Percentiles rank a stretch among this genome's conserved stretches.
Conservation (phyloP, 2,888 invertebrate genomes). For the Epinotia demarniana region DNA sequence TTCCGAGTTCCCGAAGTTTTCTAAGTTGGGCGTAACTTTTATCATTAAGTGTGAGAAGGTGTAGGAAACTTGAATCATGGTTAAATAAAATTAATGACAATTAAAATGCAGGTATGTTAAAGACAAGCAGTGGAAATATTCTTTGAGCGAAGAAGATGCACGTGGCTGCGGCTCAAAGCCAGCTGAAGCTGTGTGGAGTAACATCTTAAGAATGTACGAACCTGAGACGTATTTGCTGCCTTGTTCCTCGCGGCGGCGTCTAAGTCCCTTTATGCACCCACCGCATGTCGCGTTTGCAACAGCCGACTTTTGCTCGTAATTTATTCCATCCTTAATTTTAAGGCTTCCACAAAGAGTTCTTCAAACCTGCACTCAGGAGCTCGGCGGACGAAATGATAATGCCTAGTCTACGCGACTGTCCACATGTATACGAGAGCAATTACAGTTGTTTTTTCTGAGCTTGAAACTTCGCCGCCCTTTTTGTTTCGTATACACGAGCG, state of each 20-base stretch:
- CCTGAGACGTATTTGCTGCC: background rate
- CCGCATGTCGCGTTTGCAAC: constrained; percentile 6
- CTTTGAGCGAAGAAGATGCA: background rate
- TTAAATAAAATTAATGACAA: constrained; percentile 24
- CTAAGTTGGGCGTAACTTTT: constrained; percentile 30
- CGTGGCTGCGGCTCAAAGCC: constrained; percentile 20
- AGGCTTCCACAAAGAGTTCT: constrained; percentile 4
- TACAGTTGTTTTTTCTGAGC: background rate
- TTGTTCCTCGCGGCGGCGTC: background rate
- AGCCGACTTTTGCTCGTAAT: constrained; percentile 29
- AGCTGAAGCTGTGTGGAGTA: background rate
- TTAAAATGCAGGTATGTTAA: constrained; percentile 15
- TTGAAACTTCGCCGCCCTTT: no score
- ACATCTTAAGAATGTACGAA: background rate
- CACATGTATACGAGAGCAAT: background rate
- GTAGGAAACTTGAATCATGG: constrained; percentile 15
- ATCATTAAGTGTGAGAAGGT: constrained; percentile 30
- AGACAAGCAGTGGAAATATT: constrained; percentile 15
- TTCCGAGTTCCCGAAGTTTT: constrained; percentile 34
- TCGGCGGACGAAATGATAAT: constrained; percentile 1
- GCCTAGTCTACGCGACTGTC: background rate
- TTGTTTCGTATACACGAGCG: no score
- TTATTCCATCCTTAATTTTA: constrained; percentile 31
- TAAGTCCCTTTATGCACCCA: constrained; percentile 7
- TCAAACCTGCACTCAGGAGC: background rate